Base-by-base conservation (phyloP, 2,113 vertebrate genomes). In the Lota lota region DNA sequence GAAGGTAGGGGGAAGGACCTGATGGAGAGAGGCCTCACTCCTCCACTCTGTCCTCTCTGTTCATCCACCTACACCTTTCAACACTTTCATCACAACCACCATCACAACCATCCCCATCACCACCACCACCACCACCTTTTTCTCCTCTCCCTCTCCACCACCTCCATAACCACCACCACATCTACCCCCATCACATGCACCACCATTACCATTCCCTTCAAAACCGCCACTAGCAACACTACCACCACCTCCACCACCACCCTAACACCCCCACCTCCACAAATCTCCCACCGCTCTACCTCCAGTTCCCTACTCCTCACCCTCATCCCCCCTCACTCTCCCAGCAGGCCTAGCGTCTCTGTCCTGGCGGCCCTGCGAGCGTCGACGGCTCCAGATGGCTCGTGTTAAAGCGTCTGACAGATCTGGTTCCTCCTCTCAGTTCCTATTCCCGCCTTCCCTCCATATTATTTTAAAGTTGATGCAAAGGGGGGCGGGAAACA, bases 301-400 rank as follows among this genome's bases (percentile, higher is more conserved):
- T 61, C 22, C 20, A 59, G 72, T 77, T 73, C 78, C 68, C 24
- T 73, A 65, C 14, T 11, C 76, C 68, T 66, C 73, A 79, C 74
- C 68, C 78, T 80, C 64, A 73, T 79, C 74, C 72, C 79, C 64
- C 66, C 71, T n/a, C 20, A 36, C 24, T 18, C 22, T 53, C 19
- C 18, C 40, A 2, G 15, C 33, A 10, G 36, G 17, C 36, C 12
- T 16, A 22, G 59, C 67, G 18, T 61, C 64, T 59, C 78, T 50
- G 51, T 53, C 33, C 57, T 22, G 20, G 59, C 59, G 80, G 64
- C 76, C 69, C 75, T 89, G 83, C 88, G 89, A 88, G 86, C 85
- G 79, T 87, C 80, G 81, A 85, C 79, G 78, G 75, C 70, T 89
- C 81, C 91, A 92, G 86, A 92, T 93, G 91, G 88, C 91, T 91